Conservation (phyloP, 2,797 vertebrate species). For the Microctenopoma lineatum region DNA sequence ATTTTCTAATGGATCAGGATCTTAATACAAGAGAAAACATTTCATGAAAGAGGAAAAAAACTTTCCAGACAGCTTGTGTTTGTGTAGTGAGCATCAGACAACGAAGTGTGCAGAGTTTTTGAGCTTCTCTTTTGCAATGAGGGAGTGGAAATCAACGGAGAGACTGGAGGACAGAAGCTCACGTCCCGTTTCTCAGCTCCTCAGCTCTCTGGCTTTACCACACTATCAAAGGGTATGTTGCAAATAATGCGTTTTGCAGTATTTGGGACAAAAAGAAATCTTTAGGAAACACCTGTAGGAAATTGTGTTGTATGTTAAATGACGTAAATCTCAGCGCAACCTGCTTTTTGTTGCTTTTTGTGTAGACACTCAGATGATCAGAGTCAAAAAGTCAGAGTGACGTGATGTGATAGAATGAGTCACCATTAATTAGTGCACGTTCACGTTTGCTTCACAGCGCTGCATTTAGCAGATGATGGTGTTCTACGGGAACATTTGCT, state of each 20-base stretch:
- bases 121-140: constrained; percentile 55
- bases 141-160: constrained; percentile 77
- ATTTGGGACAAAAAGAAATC: not conserved
- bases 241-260: constrained; percentile 20
- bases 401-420: constrained; percentile 52
- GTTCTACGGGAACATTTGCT: constrained; percentile 5
- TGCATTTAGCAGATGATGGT: constrained; percentile 7
- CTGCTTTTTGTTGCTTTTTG: constrained; percentile 6
- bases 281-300: not conserved
- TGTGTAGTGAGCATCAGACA: constrained; percentile 6
- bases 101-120: constrained; percentile 29
- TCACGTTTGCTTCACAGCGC: constrained; percentile 1
- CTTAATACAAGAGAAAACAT: constrained; percentile 15
- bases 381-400: constrained; percentile 45
- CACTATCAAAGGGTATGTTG: constrained; percentile 84
- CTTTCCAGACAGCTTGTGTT: constrained; percentile 15
- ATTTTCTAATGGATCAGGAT: constrained; percentile 38
- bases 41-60: constrained; percentile 12
- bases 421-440: constrained; percentile 28
- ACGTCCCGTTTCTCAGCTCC: constrained; percentile 81
- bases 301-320: no score
- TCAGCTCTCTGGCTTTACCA: constrained; percentile 82
- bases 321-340: no score
- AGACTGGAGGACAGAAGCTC: constrained; percentile 76
- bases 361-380: constrained; percentile 20